Percentiles rank a stretch among this genome's conserved stretches.
Evolutionary conservation across 2,113 vertebrate genomes (phyloP).

Genomic region (Calidris pugnax): DNA sequence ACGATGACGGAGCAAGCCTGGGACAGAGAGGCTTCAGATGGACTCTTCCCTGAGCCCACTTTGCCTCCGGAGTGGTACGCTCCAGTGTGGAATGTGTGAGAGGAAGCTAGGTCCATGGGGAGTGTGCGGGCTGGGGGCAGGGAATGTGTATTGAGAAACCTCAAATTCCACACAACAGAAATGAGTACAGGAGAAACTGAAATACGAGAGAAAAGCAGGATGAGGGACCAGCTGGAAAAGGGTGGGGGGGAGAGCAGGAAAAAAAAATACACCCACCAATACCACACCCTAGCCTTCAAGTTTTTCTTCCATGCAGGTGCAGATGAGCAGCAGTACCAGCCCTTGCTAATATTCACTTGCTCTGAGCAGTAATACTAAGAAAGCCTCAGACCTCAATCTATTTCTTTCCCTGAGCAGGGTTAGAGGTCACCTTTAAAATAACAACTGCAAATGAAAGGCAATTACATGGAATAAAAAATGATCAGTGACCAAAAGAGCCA

Average conservation of each 20-base stretch:
- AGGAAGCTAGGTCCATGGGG: slow-evolving; percentile 67
- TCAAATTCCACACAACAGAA: slow-evolving; percentile 64
- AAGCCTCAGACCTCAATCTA: neutral
- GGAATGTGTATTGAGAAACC: slow-evolving; percentile 50
- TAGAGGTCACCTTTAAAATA: slow-evolving; percentile 45
- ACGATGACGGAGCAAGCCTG: slow-evolving; percentile 8
- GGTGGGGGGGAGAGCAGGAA: neutral
- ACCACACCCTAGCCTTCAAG: neutral
- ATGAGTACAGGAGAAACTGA: slow-evolving; percentile 45
- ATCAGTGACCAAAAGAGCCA: neutral
- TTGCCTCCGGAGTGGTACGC: slow-evolving; percentile 34
- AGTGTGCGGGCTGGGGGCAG: slow-evolving; percentile 38
- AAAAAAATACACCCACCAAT: slow-evolving; percentile 38
- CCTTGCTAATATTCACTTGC: slow-evolving; percentile 16
- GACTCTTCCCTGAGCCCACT: slow-evolving; percentile 71
- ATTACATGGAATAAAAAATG: slow-evolving; percentile 34
- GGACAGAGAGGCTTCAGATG: slow-evolving; percentile 39
- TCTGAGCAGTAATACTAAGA: neutral
- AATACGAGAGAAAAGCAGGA: slow-evolving; percentile 51
- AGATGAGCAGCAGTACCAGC: slow-evolving; percentile 14
- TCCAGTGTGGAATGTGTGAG: slow-evolving; percentile 72
- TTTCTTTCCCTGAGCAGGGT: slow-evolving; percentile 19
- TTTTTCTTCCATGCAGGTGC: slow-evolving; percentile 44
- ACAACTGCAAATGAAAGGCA: slow-evolving; percentile 11
- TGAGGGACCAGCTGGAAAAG: slow-evolving; percentile 40